These are phyloP conservation scores for Nymphalis polychloros DNA, from an alignment of 2,888 invertebrate genomes.

Conservation along the genomic window DNA sequence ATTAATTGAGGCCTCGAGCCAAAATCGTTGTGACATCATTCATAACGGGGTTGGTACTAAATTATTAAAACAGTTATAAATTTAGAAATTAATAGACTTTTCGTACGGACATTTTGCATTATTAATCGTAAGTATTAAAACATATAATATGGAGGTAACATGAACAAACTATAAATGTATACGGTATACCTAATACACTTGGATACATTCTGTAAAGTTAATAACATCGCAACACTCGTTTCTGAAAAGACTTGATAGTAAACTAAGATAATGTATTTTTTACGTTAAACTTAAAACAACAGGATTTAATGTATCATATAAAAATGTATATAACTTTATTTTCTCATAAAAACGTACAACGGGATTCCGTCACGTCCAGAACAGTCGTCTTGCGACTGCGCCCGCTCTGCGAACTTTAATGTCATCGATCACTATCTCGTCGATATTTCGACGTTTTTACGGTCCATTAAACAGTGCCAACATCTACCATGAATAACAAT, in stretches of 20 bases:
- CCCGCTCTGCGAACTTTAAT: constrained; percentile 2
- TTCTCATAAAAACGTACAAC: constrained; percentile 8
- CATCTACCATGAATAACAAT: constrained; percentile 7
- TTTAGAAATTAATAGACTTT: too few relatives aligned
- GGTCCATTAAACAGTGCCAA: constrained; percentile 9
- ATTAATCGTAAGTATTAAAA: too few relatives aligned
- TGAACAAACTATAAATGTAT: too few relatives aligned
- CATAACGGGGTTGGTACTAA: too few relatives aligned
- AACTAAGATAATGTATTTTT: background rate
- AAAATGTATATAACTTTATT: constrained; percentile 8
- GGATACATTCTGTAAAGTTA: too few relatives aligned
- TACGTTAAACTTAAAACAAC: background rate
- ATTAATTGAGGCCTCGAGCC: too few relatives aligned
- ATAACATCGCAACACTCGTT: too few relatives aligned
- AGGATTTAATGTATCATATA: background rate
- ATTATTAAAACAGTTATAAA: too few relatives aligned
- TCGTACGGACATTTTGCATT: too few relatives aligned
- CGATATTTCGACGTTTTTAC: constrained; percentile 20
- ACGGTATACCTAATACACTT: too few relatives aligned
- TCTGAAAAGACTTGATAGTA: background rate
- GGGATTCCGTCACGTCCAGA: constrained; percentile 18
- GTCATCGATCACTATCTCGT: constrained; percentile 13
- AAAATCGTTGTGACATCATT: too few relatives aligned
- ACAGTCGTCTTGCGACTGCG: background rate
- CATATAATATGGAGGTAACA: too few relatives aligned